Evolutionary conservation across 2,797 vertebrate genomes (phyloP).

Genomic region (Masticophis lateralis): DNA sequence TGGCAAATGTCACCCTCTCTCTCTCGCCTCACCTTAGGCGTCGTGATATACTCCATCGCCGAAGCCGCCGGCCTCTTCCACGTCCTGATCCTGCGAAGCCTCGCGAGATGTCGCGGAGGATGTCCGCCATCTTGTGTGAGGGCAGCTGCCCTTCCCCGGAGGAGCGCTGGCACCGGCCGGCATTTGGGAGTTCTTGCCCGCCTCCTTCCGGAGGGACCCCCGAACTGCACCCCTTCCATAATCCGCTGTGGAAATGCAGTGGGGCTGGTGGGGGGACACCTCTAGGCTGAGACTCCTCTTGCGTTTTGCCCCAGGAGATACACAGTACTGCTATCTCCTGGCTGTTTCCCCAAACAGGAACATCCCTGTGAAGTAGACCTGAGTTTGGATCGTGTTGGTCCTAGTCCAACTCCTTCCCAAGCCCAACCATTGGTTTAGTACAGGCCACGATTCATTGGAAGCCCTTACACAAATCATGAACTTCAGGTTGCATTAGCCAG

Average conservation of each 20-base stretch:
- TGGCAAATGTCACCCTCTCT: too few relatives aligned
- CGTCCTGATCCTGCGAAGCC: background rate
- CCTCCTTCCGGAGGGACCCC: background rate
- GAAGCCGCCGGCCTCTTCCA: background rate
- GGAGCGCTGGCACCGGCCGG: background rate
- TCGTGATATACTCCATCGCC: conserved; percentile 73
- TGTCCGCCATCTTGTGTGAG: conserved; percentile 39
- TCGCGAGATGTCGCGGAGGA: conserved; percentile 32
- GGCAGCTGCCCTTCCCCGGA: background rate
- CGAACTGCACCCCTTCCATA: background rate
- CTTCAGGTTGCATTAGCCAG: background rate
- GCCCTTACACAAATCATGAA: background rate
- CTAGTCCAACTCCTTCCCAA: background rate
- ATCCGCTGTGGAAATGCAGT: background rate
- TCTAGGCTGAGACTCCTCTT: background rate
- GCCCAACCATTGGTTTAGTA: background rate
- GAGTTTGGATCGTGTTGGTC: background rate
- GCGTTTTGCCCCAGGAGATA: background rate
- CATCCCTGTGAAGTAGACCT: background rate
- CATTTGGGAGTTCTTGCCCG: background rate
- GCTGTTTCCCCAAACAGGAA: background rate
- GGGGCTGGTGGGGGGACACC: background rate
- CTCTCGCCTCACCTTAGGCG: conserved; percentile 69
- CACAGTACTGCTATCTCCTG: background rate
- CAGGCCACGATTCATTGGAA: background rate